Percentiles rank a stretch among this genome's conserved stretches.
These are phyloP conservation scores for Hofmannophila pseudospretella DNA, from an alignment of 2,888 invertebrate genomes.

Conservation along the genomic window DNA sequence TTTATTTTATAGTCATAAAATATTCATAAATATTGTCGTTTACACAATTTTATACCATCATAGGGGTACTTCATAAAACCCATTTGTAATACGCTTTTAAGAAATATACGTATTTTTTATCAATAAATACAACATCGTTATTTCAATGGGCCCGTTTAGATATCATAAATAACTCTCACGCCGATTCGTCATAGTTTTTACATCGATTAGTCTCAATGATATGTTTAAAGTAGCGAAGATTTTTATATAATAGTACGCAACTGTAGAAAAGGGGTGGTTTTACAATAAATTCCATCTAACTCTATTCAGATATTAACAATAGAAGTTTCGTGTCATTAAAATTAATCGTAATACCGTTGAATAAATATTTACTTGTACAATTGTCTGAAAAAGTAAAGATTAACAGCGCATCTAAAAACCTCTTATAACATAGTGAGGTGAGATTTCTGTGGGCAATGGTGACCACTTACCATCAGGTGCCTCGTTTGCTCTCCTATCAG, in stretches of 20 bases:
- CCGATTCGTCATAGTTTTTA: slow-evolving; percentile 63
- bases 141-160: slow-evolving; percentile 34
- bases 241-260: slow-evolving; percentile 7
- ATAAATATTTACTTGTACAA: no score
- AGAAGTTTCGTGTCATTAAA: no score
- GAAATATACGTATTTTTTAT: slow-evolving; percentile 52
- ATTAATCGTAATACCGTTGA: no score
- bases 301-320: not conserved
- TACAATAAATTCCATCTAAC: not conserved
- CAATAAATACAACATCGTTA: slow-evolving; percentile 37
- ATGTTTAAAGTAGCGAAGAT: slow-evolving; percentile 25
- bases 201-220: slow-evolving; percentile 49
- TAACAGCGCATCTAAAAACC: no score
- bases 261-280: slow-evolving; percentile 17
- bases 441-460: no score
- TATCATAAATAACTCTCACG: slow-evolving; percentile 51
- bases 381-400: no score
- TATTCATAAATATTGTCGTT: slow-evolving; percentile 12
- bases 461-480: no score
- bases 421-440: no score
- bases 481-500: no score
- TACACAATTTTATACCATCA: slow-evolving; percentile 40
- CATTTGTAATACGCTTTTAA: slow-evolving; percentile 34
- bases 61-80: slow-evolving; percentile 59
- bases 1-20: slow-evolving; percentile 11